Conservation (phyloP, 2,113 vertebrate genomes). For the Haemorhous mexicanus region DNA sequence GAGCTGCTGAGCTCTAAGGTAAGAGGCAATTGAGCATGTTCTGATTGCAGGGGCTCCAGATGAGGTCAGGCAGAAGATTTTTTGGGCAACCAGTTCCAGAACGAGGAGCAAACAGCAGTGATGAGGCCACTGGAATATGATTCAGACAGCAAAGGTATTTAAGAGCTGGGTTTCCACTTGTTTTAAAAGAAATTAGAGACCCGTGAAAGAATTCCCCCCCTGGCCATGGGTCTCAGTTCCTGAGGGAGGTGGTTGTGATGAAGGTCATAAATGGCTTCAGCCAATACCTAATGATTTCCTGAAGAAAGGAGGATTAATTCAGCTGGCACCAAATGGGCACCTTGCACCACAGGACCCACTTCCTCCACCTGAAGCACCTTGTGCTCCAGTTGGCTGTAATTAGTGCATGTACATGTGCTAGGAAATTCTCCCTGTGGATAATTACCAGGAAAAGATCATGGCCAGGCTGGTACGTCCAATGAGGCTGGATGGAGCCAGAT, state of each 20-base stretch:
- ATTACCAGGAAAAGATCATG: neutral
- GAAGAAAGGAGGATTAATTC: neutral
- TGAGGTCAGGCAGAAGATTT: constrained; percentile 14
- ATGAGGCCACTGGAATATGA: neutral
- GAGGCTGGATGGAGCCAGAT: neutral
- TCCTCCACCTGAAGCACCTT: neutral
- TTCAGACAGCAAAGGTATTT: neutral
- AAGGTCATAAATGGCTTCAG: neutral
- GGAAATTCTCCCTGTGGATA: neutral
- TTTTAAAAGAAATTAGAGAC: neutral
- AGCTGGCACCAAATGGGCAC: neutral
- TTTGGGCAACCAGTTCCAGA: neutral
- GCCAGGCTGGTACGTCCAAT: neutral
- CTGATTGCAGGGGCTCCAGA: neutral
- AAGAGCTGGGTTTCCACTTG: neutral
- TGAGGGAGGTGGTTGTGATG: neutral
- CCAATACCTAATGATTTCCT: neutral
- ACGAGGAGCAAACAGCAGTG: neutral
- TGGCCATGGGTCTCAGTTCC: neutral
- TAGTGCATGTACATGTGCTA: neutral
- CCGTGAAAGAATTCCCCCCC: neutral
- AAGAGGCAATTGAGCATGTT: neutral
- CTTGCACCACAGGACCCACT: neutral
- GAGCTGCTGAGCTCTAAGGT: neutral
- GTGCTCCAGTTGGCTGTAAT: neutral